Evolutionary conservation across 2,113 vertebrate genomes (phyloP).

Genomic region (Clarias magur): DNA sequence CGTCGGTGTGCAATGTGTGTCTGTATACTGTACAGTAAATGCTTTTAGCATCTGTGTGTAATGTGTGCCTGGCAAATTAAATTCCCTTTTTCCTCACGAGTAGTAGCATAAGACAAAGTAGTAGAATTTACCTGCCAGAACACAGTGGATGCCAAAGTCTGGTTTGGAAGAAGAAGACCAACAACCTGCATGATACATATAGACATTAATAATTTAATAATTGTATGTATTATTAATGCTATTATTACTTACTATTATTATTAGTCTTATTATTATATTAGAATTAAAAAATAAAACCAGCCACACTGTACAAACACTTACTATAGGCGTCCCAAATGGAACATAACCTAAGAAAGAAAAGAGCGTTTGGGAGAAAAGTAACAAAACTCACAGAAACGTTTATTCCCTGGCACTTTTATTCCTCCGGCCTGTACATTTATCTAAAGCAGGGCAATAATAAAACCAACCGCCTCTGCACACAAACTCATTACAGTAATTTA

Average conservation of each 20-base stretch:
- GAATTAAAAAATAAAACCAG: neutral
- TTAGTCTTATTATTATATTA: too few species aligned
- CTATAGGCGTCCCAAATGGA: slow-evolving; percentile 96
- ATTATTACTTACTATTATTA: too few species aligned
- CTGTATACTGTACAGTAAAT: neutral
- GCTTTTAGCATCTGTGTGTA: neutral
- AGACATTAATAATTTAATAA: neutral
- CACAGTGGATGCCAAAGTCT: slow-evolving; percentile 93
- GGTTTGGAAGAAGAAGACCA: slow-evolving; percentile 95
- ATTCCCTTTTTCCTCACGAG: neutral
- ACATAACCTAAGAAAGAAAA: slow-evolving; percentile 84
- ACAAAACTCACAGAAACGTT: slow-evolving; percentile 12
- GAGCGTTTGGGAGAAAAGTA: slow-evolving; percentile 15
- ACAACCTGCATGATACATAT: slow-evolving; percentile 79
- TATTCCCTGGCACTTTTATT: neutral
- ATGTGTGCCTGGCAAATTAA: neutral
- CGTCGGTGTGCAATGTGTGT: neutral
- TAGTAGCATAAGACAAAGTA: accelerated
- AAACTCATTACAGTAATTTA: slow-evolving; percentile 27
- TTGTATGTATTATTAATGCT: too few species aligned
- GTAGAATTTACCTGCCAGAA: slow-evolving; percentile 90
- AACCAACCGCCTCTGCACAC: neutral
- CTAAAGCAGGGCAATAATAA: slow-evolving; percentile 12
- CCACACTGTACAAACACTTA: slow-evolving; percentile 76
- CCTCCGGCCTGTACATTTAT: neutral